phyloP scores from a whole-genome alignment of 2,797 vertebrate species.

The Gambelia wislizenii region DNA sequence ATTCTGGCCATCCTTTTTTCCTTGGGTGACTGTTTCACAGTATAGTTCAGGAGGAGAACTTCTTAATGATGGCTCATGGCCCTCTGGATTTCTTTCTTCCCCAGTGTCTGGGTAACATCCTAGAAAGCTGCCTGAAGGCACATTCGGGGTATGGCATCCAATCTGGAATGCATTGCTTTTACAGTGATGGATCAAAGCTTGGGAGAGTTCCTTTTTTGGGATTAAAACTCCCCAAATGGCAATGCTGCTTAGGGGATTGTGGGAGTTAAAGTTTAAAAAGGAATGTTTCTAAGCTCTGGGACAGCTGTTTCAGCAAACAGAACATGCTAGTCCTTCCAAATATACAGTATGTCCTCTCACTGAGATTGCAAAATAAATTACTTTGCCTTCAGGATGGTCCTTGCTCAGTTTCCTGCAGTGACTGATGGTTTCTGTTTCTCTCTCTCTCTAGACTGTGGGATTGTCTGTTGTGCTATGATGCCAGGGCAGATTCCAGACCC shows the following conservation, averaged over 20 bases:
- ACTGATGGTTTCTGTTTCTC: conserved; percentile 26
- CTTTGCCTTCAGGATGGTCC: rapidly evolving
- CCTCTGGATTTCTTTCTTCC: neutral
- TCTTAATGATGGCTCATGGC: neutral
- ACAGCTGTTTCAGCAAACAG: neutral
- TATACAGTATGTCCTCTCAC: rapidly evolving
- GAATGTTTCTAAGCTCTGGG: neutral
- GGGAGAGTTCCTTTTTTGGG: no score
- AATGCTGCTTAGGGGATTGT: no score
- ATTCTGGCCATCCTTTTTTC: neutral
- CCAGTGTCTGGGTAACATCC: neutral
- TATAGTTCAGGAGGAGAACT: neutral
- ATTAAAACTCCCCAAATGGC: no score
- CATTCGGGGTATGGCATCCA: neutral
- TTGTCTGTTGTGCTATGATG: conserved; percentile 90
- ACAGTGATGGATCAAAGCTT: neutral
- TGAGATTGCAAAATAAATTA: neutral
- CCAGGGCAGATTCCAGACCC: conserved; percentile 97
- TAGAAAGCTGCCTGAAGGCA: neutral
- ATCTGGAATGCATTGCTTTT: neutral
- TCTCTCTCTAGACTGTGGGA: conserved; percentile 68
- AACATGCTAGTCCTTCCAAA: rapidly evolving
- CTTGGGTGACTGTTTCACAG: neutral
- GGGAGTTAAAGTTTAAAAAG: neutral
- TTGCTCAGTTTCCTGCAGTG: conserved; percentile 14